Percentiles rank a stretch among this genome's conserved stretches.
Evolutionary conservation across 2,113 vertebrate species (phyloP).

Genomic region (Chloroceryle aenea): DNA sequence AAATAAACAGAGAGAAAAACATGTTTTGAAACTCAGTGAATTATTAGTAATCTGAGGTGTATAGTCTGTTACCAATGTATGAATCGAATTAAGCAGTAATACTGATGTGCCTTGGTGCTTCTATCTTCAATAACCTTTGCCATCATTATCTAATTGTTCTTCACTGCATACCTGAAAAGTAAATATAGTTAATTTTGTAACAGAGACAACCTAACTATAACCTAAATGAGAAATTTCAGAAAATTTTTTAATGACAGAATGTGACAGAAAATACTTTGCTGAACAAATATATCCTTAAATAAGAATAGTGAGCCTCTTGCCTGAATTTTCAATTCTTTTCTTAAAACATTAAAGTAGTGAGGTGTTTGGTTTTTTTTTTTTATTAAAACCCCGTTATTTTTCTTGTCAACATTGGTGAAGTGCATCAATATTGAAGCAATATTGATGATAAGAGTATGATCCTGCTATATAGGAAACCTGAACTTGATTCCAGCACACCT

Average conservation of each 20-base stretch:
- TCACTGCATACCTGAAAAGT: neutral
- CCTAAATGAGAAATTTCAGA: neutral
- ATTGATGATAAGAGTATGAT: neutral
- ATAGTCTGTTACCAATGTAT: neutral
- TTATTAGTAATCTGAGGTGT: neutral
- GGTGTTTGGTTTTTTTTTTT: neutral
- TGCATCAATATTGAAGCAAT: neutral
- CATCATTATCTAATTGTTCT: neutral
- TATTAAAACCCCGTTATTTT: neutral
- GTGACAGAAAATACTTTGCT: neutral
- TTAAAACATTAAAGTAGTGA: neutral
- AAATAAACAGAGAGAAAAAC: neutral
- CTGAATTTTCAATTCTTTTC: neutral
- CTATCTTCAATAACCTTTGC: neutral
- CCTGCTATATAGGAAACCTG: accelerated
- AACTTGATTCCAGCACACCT: neutral
- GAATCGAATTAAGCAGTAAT: neutral
- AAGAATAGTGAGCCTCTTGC: neutral
- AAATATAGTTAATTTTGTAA: neutral
- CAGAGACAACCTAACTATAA: neutral
- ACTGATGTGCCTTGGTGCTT: neutral
- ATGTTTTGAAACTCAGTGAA: neutral
- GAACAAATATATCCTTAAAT: neutral
- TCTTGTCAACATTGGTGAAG: neutral
- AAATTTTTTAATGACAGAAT: neutral